Evolutionary conservation across 2,888 invertebrate species (phyloP).

Genomic region (Melitaea athalia): DNA sequence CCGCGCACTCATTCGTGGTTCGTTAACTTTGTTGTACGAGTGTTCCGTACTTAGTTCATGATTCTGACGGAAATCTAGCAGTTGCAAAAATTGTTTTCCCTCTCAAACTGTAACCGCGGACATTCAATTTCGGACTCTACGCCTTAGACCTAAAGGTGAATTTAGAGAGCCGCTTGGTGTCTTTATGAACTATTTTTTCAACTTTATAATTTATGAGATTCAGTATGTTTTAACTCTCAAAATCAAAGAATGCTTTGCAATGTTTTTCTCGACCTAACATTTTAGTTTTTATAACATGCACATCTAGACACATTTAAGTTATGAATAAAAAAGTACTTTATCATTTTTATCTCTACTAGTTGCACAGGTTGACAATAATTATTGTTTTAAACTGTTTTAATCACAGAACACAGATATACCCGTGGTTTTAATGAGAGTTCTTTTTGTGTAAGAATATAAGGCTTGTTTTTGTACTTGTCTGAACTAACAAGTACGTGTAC

Average conservation of each 20-base stretch:
- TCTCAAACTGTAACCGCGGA: constrained; percentile 2
- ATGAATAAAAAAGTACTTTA: background rate
- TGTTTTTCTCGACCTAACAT: constrained; percentile 29
- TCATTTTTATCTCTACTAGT: background rate
- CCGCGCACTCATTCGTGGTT: constrained; percentile 73
- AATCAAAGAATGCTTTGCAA: constrained; percentile 38
- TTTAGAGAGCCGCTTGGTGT: background rate
- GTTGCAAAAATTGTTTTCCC: constrained; percentile 43
- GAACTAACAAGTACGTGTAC: background rate
- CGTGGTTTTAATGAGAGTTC: background rate
- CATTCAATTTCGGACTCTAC: constrained; percentile 20
- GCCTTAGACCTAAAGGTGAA: background rate
- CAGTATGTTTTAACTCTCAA: constrained; percentile 38
- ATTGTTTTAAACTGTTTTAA: constrained; percentile 1
- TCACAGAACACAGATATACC: too few species aligned
- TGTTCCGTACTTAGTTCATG: constrained; percentile 69
- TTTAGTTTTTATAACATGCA: constrained; percentile 19
- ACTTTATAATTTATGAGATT: constrained; percentile 36
- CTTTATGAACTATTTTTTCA: constrained; percentile 34
- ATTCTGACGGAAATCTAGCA: constrained; percentile 51
- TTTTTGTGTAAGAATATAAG: background rate
- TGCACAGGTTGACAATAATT: background rate
- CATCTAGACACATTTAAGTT: constrained; percentile 11
- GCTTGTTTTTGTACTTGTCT: too few species aligned
- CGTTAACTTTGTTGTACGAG: constrained; percentile 77